A percentile compares a stretch with the other conserved stretches of the same genome.
phyloP scores from a whole-genome alignment of 2,113 vertebrate species.

The Poeciliopsis turrubarensis region DNA sequence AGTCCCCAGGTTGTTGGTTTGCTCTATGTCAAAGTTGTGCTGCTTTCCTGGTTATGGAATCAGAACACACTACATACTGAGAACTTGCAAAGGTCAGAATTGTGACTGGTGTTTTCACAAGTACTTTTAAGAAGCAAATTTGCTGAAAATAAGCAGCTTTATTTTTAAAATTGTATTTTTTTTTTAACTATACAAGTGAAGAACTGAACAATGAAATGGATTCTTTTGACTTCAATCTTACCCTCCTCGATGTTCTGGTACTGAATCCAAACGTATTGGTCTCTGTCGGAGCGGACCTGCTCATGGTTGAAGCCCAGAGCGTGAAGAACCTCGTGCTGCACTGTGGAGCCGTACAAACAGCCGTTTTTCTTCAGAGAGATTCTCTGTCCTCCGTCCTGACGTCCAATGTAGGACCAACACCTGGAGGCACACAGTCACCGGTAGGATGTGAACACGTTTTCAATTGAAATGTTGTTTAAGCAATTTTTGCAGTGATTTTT shows the following conservation, averaged over 20 bases:
- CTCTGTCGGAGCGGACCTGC: conserved; percentile 70
- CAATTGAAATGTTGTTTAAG: neutral
- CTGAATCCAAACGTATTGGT: conserved; percentile 43
- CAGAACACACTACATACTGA: neutral
- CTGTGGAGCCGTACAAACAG: conserved; percentile 16
- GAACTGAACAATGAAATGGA: too few species aligned
- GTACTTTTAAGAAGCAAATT: too few species aligned
- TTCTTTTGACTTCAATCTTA: conserved; percentile 3
- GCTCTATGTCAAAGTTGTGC: neutral
- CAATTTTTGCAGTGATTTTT: too few species aligned
- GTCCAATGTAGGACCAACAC: conserved; percentile 69
- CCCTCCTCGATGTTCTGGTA: conserved; percentile 49
- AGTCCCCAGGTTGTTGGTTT: conserved; percentile 69
- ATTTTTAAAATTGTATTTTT: too few species aligned
- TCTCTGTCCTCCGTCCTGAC: neutral
- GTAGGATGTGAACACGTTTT: neutral
- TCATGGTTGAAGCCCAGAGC: conserved; percentile 76
- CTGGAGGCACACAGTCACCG: conserved; percentile 33
- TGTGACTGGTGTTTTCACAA: too few species aligned
- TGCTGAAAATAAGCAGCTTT: too few species aligned
- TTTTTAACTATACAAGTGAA: too few species aligned
- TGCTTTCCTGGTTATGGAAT: conserved; percentile 5
- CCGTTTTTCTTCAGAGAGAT: conserved; percentile 40
- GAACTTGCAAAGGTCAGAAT: too few species aligned
- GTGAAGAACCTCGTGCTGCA: conserved; percentile 73